Base-by-base conservation (phyloP, 2,888 invertebrate species). In the Merodon equestris region DNA sequence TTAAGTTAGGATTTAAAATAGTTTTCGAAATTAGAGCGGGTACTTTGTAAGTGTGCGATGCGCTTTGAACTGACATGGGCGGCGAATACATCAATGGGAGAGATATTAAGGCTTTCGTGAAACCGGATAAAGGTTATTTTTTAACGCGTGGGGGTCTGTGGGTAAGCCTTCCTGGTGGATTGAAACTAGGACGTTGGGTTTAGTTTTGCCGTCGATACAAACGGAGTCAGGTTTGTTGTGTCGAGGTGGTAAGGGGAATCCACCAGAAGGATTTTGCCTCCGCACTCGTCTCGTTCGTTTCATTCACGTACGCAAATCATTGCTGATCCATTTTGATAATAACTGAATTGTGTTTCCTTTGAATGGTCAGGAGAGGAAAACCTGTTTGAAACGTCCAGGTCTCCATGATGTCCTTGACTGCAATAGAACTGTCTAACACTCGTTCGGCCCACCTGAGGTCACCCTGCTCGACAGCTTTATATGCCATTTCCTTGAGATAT, bases 361-460 rank as follows among this genome's bases (percentile, higher is more conserved):
- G 90, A 0, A 94, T 91, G 1, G 91, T 93, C 0, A 97, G 89
- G 0, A 96, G 92, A 0, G 97, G 97, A 86, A 94, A 96, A 0
- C 96, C 96, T 76, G 94, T 95, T 88, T 96, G 95, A 45, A 95
- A 87, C 0, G 96, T 96, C 96, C 96, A 96, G 0, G 96, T 95
- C 84, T 95, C 94, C 96, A 97, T 96, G 2, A 96, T 93, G 82
- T 86, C 85, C 51, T 89, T 89, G 0, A 96, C 92, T 0, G 93
- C 93, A 2, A 94, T 91, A 74, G 91, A 90, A 2, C 90, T 88
- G 18, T 91, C 91, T 18, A 94, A 90, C 1, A 92, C 91, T 0
- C 91, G 91, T 47, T 91, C 91, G 54, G 89, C 88, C 75, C 91
- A 90, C 97, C 97, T 97, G 0, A 97, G 89, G 86, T 97, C 96